Conservation (phyloP, 2,797 vertebrate genomes). For the Mus spretus region DNA sequence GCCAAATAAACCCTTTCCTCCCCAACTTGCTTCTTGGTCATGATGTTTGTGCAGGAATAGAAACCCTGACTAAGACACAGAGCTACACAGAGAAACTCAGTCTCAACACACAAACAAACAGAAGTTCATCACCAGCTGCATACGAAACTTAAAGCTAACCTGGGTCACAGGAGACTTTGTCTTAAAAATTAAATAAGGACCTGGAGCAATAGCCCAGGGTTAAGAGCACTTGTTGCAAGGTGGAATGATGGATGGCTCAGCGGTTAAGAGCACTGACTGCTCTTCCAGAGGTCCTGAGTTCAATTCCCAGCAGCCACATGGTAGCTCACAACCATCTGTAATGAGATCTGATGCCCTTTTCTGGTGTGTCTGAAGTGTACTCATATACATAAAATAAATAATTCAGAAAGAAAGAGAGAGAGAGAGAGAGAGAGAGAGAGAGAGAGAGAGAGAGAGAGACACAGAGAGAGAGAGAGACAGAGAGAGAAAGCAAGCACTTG, state of each 20-base stretch:
- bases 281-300: not conserved
- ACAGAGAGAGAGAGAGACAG: too few relatives aligned
- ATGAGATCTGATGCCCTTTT: too few relatives aligned
- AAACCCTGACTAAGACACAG: too few relatives aligned
- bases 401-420: too few relatives aligned
- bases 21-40: too few relatives aligned
- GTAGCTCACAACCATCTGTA: not conserved
- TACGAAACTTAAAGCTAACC: not conserved
- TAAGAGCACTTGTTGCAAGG: not conserved
- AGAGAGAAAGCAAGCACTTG: too few relatives aligned
- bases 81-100: not conserved
- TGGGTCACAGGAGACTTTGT: not conserved
- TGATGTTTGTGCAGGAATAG: too few relatives aligned
- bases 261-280: not conserved
- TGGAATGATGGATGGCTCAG: not conserved
- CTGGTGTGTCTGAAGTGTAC: too few relatives aligned
- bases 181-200: not conserved
- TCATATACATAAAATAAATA: not conserved
- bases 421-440: too few relatives aligned
- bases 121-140: not conserved
- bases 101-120: not conserved
- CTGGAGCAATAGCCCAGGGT: not conserved
- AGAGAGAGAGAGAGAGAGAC: too few relatives aligned
- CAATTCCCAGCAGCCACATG: not conserved
- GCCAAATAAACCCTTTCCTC: too few relatives aligned